Percentiles rank a stretch among this genome's conserved stretches.
These are phyloP conservation scores for Mesitornis unicolor DNA, from an alignment of 2,113 vertebrate genomes.

Conservation along the genomic window DNA sequence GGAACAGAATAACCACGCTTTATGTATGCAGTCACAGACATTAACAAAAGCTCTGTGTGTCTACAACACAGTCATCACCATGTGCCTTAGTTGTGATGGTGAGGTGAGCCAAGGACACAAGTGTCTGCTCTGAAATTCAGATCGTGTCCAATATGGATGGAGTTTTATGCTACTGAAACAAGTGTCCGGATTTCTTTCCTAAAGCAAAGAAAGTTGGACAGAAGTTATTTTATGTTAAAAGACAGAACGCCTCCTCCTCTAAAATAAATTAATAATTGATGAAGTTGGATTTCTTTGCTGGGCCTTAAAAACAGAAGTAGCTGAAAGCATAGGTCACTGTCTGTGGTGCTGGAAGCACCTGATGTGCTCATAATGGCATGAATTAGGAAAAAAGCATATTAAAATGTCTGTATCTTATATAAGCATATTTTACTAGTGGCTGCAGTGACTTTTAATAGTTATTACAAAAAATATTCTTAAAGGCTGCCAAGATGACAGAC, in stretches of 20 bases:
- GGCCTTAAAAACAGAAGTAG: background rate
- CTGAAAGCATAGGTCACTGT: background rate
- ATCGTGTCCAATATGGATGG: background rate
- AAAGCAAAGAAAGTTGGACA: background rate
- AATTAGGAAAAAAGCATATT: background rate
- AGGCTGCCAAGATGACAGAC: background rate
- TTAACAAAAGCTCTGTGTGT: background rate
- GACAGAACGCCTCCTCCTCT: background rate
- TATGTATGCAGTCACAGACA: background rate
- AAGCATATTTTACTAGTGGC: background rate
- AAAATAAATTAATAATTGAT: background rate
- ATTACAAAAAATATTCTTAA: background rate
- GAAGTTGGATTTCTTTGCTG: background rate
- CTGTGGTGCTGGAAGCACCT: background rate
- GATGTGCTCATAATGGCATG: background rate
- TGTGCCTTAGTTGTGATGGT: background rate
- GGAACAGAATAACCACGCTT: background rate
- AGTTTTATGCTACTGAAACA: background rate
- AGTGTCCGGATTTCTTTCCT: background rate
- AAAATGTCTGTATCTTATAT: background rate
- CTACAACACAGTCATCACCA: background rate
- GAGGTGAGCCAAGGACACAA: background rate
- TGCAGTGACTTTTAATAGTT: background rate
- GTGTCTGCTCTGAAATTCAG: background rate
- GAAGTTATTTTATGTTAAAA: background rate